These are phyloP conservation scores for Sebastes minor DNA, from an alignment of 2,797 vertebrate species.

Conservation along the genomic window DNA sequence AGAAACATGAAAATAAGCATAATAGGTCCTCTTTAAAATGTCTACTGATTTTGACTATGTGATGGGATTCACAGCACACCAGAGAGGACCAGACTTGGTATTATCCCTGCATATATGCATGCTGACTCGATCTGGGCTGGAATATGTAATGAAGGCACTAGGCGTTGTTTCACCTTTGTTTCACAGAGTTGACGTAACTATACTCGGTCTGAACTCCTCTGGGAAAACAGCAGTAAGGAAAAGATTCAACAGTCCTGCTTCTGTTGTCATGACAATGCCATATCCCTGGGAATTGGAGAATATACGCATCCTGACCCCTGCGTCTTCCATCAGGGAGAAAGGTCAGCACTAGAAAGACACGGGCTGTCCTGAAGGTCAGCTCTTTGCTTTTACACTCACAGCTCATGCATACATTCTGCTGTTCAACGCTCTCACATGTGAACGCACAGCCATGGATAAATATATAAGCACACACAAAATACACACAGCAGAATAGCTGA, in stretches of 20 bases:
- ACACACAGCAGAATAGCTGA: slow-evolving; percentile 1
- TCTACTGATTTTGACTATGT: background rate
- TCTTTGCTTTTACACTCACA: slow-evolving; percentile 12
- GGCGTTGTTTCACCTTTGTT: slow-evolving; percentile 24
- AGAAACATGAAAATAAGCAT: background rate
- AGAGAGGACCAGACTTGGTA: background rate
- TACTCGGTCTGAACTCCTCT: background rate
- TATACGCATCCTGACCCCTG: slow-evolving; percentile 7
- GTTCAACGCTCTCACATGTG: slow-evolving; percentile 8
- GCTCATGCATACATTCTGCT: slow-evolving; percentile 16
- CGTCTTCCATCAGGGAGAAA: slow-evolving; percentile 23
- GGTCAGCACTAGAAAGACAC: slow-evolving; percentile 23
- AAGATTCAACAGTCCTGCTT: background rate
- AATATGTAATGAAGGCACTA: slow-evolving; percentile 7
- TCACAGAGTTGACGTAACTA: background rate
- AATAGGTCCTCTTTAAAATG: background rate
- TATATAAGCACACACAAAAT: background rate
- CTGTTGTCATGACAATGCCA: slow-evolving; percentile 61
- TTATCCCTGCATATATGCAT: background rate
- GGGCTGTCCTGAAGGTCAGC: slow-evolving; percentile 34
- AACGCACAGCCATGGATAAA: background rate
- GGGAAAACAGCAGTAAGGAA: slow-evolving; percentile 3
- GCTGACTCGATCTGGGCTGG: background rate
- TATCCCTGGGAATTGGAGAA: slow-evolving; percentile 22
- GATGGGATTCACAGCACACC: background rate